Evolutionary conservation across 2,888 invertebrate genomes (phyloP).

Genomic region (Diloba caeruleocephala): DNA sequence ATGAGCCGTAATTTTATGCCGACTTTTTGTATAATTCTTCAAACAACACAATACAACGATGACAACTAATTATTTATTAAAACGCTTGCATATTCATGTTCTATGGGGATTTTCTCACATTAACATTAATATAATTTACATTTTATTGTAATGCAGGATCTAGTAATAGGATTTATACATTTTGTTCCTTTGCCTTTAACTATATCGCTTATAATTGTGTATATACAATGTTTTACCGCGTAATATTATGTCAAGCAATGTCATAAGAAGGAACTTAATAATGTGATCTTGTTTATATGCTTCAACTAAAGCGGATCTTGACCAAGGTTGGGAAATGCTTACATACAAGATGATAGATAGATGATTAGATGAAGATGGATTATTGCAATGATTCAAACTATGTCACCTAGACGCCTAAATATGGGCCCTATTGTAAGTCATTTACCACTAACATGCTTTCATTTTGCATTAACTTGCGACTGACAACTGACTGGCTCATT

Average conservation of each 20-base stretch:
- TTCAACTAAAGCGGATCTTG: no score
- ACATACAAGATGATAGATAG: no score
- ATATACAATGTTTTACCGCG: conserved; percentile 8
- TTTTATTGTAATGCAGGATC: conserved; percentile 17
- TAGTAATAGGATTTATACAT: conserved; percentile 26
- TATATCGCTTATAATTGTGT: background rate
- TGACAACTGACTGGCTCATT: no score
- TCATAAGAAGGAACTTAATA: no score
- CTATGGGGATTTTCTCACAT: conserved; percentile 23
- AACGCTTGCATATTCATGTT: conserved; percentile 7
- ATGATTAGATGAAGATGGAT: no score
- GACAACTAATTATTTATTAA: conserved; percentile 15
- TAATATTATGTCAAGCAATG: conserved; percentile 1
- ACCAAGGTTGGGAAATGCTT: no score
- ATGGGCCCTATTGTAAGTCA: no score
- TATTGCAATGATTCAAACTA: no score
- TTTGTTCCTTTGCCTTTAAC: conserved; percentile 20
- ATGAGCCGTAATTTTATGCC: conserved; percentile 19
- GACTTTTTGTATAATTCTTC: conserved; percentile 24
- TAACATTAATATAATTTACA: conserved; percentile 21
- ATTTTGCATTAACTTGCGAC: no score
- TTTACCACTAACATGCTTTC: no score
- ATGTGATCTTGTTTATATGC: no score
- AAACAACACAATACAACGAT: conserved; percentile 11
- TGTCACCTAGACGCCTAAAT: no score